phyloP scores from a whole-genome alignment of 2,888 invertebrate species.

The Deilephila porcellus region DNA sequence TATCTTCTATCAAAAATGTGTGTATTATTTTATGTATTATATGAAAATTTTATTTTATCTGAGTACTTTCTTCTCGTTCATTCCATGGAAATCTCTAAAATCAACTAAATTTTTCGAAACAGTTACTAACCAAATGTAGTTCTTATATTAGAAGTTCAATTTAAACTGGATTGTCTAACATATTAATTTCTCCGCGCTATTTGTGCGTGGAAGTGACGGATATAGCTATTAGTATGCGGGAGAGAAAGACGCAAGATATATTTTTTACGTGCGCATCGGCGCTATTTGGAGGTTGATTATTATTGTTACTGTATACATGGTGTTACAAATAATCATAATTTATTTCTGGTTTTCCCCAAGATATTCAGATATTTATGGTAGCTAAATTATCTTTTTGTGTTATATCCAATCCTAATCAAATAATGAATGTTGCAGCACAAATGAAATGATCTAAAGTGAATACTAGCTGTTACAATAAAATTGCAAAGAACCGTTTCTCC shows the following conservation, averaged over 20 bases:
- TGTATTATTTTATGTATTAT: too few species aligned
- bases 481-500: too few species aligned
- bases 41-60: too few species aligned
- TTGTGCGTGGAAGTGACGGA: slow-evolving; percentile 55
- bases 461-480: too few species aligned
- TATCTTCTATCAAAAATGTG: too few species aligned
- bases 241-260: slow-evolving; percentile 56
- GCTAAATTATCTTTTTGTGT: too few species aligned
- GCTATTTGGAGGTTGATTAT: slow-evolving; percentile 69
- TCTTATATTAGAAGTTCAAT: slow-evolving; percentile 1
- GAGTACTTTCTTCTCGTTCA: too few species aligned
- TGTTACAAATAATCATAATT: slow-evolving; percentile 38
- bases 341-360: too few species aligned
- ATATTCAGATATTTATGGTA: too few species aligned
- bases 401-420: too few species aligned
- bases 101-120: background rate
- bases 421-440: too few species aligned
- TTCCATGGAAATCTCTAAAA: background rate
- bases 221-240: slow-evolving; percentile 59
- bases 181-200: slow-evolving; percentile 67
- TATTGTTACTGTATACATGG: slow-evolving; percentile 57
- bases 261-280: slow-evolving; percentile 61
- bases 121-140: background rate
- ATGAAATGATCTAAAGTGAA: too few species aligned
- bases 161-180: slow-evolving; percentile 50